Conservation (phyloP, 2,797 vertebrate species). For the Echeneis naucrates region DNA sequence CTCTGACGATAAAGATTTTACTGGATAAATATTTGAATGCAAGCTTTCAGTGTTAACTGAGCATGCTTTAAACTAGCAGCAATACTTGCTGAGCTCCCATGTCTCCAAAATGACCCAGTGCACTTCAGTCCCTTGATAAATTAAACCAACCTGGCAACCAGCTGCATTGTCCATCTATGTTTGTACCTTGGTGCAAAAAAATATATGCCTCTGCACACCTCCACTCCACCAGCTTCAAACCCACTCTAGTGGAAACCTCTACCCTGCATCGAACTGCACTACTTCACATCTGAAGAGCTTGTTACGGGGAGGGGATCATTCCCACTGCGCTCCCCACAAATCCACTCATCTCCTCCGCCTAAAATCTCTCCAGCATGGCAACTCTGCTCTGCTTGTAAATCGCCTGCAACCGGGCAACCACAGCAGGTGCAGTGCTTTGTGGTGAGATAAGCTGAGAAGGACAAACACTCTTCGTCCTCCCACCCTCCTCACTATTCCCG, state of each 20-base stretch:
- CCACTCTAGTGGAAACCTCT: slow-evolving; percentile 33
- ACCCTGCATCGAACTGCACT: slow-evolving; percentile 19
- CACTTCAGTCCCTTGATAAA: neutral
- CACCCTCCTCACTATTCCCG: neutral
- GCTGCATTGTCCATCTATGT: slow-evolving; percentile 35
- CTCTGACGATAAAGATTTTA: neutral
- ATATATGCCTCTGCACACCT: no score
- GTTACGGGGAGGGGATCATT: slow-evolving; percentile 15
- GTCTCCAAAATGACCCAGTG: slow-evolving; percentile 4
- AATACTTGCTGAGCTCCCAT: neutral
- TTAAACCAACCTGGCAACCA: neutral
- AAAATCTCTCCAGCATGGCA: slow-evolving; percentile 47
- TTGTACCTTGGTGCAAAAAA: no score
- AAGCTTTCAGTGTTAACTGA: slow-evolving; percentile 17
- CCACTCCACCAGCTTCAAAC: slow-evolving; percentile 12
- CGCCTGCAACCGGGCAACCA: slow-evolving; percentile 56
- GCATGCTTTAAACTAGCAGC: no score
- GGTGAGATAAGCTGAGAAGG: slow-evolving; percentile 52
- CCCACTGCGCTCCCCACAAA: slow-evolving; percentile 44
- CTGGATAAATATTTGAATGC: slow-evolving; percentile 9
- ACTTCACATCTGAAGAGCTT: slow-evolving; percentile 43
- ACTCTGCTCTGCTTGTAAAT: slow-evolving; percentile 31
- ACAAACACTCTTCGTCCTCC: slow-evolving; percentile 35
- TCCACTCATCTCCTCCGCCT: slow-evolving; percentile 50
- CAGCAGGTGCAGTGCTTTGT: slow-evolving; percentile 50